Conservation (phyloP, 2,113 vertebrate species). For the Tenebrosternarchus preto region DNA sequence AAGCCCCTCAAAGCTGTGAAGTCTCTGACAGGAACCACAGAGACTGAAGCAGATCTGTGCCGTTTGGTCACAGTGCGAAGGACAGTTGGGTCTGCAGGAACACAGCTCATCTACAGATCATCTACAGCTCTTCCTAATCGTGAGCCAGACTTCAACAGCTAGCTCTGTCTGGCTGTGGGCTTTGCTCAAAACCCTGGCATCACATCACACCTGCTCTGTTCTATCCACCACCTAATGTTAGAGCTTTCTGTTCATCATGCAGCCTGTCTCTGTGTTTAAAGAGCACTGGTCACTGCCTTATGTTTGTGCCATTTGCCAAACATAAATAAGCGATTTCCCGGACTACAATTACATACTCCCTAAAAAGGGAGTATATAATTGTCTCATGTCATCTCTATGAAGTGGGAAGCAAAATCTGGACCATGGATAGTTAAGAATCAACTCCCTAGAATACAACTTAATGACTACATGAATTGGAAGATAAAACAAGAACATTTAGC, state of each 20-base stretch:
- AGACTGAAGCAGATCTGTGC: conserved; percentile 46
- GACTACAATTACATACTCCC: not conserved
- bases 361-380: too few relatives aligned
- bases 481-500: not conserved
- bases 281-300: not conserved
- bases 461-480: not conserved
- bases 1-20: conserved; percentile 15
- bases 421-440: not conserved
- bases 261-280: conserved; percentile 5
- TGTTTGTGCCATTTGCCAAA: not conserved
- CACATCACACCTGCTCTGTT: conserved; percentile 44
- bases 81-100: not conserved
- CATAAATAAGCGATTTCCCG: not conserved
- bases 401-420: not conserved
- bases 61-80: conserved; percentile 39
- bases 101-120: not conserved
- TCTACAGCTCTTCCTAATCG: conserved; percentile 12
- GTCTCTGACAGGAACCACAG: conserved; percentile 33
- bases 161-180: conserved; percentile 21
- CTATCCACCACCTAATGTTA: conserved; percentile 33
- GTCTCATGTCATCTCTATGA: not conserved
- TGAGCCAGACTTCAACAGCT: conserved; percentile 15
- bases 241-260: conserved; percentile 25
- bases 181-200: conserved; percentile 29
- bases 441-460: not conserved